Evolutionary conservation across 1,140 invertebrate species (phyloP).

Genomic region (Habropoda laboriosa): DNA sequence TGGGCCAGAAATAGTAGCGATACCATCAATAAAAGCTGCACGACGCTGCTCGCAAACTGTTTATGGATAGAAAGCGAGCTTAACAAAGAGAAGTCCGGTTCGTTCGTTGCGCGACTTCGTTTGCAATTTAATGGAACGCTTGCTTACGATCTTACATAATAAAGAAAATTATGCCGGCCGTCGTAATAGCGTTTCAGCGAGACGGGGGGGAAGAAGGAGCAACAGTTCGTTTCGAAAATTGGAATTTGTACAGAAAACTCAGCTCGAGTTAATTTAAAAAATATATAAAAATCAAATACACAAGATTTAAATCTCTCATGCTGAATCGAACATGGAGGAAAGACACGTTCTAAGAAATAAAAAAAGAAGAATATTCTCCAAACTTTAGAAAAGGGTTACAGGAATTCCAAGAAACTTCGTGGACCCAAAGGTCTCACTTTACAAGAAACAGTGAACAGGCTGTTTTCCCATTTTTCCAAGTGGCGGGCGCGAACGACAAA

Average conservation of each 20-base stretch:
- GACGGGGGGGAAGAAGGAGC: neutral
- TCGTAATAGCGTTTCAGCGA: neutral
- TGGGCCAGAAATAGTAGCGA: slow-evolving; percentile 28
- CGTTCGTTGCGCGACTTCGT: neutral
- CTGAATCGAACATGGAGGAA: no score
- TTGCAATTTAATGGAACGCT: slow-evolving; percentile 22
- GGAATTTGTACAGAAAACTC: no score
- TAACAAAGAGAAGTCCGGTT: slow-evolving; percentile 2
- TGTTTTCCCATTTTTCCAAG: slow-evolving; percentile 51
- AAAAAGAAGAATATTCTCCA: no score
- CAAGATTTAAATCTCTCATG: no score
- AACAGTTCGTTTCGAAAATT: neutral
- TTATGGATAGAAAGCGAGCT: slow-evolving; percentile 18
- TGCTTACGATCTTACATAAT: slow-evolving; percentile 3
- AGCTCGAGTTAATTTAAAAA: no score
- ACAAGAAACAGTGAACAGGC: neutral
- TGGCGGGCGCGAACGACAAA: slow-evolving; percentile 71
- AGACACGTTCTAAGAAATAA: no score
- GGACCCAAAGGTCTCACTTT: neutral
- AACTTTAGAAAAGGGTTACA: neutral
- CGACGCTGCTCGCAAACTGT: neutral
- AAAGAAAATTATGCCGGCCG: neutral
- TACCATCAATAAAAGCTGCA: slow-evolving; percentile 32
- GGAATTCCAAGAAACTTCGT: neutral
- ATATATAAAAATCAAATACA: no score